Conservation (phyloP, 2,888 invertebrate genomes). For the Amphipoea oculea region DNA sequence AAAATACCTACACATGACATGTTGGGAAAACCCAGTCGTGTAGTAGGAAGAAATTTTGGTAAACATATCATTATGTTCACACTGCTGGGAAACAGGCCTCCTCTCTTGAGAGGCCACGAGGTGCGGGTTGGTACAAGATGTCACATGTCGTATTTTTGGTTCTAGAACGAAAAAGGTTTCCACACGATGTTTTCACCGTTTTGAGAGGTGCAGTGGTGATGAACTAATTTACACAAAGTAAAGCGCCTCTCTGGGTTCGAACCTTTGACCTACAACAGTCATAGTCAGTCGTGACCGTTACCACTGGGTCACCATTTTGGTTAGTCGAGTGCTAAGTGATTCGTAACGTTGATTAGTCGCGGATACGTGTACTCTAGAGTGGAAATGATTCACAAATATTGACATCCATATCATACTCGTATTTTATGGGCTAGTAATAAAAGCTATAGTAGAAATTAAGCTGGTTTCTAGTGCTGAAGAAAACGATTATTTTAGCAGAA, state of each 20-base stretch:
- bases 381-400: conserved; percentile 17
- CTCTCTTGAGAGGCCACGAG: background rate
- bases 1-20: conserved; percentile 1
- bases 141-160: background rate
- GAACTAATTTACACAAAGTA: background rate
- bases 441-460: too few relatives aligned
- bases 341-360: conserved; percentile 20
- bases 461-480: too few relatives aligned
- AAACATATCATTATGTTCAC: background rate
- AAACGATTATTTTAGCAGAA: too few relatives aligned
- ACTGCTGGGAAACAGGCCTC: background rate
- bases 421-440: background rate
- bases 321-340: background rate
- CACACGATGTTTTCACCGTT: background rate
- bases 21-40: conserved; percentile 1
- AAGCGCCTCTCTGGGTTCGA: background rate
- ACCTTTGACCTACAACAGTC: background rate
- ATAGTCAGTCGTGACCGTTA: background rate
- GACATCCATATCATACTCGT: background rate
- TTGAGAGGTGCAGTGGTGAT: background rate
- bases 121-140: background rate
- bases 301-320: background rate
- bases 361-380: conserved; percentile 11
- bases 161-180: background rate
- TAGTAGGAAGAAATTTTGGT: background rate